These are phyloP conservation scores for Athetis lepigone DNA, from an alignment of 2,888 invertebrate genomes.

Conservation along the genomic window DNA sequence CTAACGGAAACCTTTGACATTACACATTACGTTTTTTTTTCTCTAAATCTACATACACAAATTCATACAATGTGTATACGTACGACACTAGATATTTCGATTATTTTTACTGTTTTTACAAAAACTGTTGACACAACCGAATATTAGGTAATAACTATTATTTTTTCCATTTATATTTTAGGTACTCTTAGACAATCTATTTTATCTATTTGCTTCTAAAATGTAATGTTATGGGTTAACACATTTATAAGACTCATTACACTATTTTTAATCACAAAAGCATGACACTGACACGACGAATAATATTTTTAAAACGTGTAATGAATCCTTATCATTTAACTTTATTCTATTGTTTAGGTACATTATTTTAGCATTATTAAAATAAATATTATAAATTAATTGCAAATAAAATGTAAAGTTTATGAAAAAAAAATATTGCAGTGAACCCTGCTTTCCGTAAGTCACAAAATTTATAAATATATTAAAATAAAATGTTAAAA, in stretches of 20 bases:
- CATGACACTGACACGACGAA: constrained; percentile 53
- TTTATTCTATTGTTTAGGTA: constrained; percentile 37
- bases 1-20: constrained; percentile 73
- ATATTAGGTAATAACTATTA: constrained; percentile 54
- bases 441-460: constrained; percentile 74
- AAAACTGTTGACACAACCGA: constrained; percentile 78
- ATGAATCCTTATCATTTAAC: constrained; percentile 47
- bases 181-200: constrained; percentile 40
- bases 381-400: constrained; percentile 20
- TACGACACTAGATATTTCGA: constrained; percentile 63
- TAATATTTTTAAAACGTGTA: constrained; percentile 44
- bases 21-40: constrained; percentile 64
- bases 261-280: constrained; percentile 56
- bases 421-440: constrained; percentile 60
- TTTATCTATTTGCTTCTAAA: constrained; percentile 57
- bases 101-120: constrained; percentile 62
- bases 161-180: constrained; percentile 30
- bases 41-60: constrained; percentile 72
- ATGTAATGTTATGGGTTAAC: constrained; percentile 47
- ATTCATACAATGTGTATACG: constrained; percentile 80
- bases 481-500: not conserved
- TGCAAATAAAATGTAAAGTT: constrained; percentile 13
- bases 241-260: constrained; percentile 55
- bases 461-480: constrained; percentile 22
- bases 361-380: constrained; percentile 26